phyloP scores from a whole-genome alignment of 1,140 invertebrate species.

The Aethina tumida region DNA sequence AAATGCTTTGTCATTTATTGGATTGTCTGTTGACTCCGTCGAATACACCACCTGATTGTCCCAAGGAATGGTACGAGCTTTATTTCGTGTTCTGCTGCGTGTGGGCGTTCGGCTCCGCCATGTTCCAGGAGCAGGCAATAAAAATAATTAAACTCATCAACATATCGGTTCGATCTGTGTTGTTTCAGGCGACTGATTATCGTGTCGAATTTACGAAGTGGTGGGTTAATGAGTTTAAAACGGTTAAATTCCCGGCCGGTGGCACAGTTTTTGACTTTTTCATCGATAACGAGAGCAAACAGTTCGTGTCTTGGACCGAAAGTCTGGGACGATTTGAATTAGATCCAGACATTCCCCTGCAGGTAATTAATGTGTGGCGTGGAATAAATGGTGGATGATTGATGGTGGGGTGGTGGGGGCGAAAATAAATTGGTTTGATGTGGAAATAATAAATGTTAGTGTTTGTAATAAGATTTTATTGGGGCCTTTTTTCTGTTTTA shows the following conservation, averaged over 20 bases:
- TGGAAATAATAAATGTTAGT: constrained; percentile 1
- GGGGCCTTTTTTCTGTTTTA: constrained; percentile 4
- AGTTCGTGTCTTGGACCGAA: constrained; percentile 84
- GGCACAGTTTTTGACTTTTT: constrained; percentile 95
- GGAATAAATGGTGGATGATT: neutral
- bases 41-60: constrained; percentile 75
- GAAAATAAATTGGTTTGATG: constrained; percentile 2
- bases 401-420: too few relatives aligned
- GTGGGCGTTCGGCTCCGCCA: constrained; percentile 93
- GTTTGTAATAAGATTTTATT: neutral
- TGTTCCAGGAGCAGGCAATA: constrained; percentile 80
- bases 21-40: constrained; percentile 76
- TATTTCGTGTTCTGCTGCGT: constrained; percentile 94
- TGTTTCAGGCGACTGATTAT: constrained; percentile 50
- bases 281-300: constrained; percentile 81
- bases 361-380: constrained; percentile 42
- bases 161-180: neutral
- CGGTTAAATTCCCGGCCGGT: constrained; percentile 79
- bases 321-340: constrained; percentile 82
- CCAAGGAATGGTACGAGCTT: constrained; percentile 90
- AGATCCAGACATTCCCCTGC: constrained; percentile 83
- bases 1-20: constrained; percentile 87
- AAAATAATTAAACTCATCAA: constrained; percentile 1
- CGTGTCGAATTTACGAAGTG: constrained; percentile 90
- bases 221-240: constrained; percentile 95